These are phyloP conservation scores for Gryllus bimaculatus DNA, from an alignment of 1,140 invertebrate genomes.

Conservation along the genomic window DNA sequence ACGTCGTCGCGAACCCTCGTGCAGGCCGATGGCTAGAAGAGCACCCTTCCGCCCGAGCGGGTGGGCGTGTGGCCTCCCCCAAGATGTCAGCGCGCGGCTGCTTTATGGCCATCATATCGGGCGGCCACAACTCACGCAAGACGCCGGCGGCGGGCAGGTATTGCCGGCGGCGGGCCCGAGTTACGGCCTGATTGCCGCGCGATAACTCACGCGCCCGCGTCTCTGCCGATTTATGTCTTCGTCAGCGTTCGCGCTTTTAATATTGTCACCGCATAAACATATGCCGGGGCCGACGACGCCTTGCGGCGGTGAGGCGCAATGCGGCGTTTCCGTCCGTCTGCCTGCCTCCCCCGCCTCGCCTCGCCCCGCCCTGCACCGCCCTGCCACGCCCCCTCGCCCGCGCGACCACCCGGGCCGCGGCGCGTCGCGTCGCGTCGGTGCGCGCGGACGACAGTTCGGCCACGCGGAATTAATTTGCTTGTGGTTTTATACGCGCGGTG, in stretches of 20 bases:
- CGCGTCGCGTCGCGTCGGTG: no score
- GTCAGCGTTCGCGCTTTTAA: neutral
- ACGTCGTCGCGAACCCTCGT: no score
- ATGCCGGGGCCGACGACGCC: neutral
- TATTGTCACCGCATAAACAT: conserved; percentile 1
- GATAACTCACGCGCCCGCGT: neutral
- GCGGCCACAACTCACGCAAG: neutral
- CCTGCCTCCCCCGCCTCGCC: no score
- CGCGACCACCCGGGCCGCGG: no score
- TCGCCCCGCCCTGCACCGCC: no score
- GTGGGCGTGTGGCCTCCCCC: neutral
- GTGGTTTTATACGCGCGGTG: no score
- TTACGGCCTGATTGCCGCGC: neutral
- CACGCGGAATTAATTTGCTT: no score
- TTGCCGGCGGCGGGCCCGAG: neutral
- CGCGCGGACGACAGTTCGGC: no score
- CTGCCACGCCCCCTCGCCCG: no score
- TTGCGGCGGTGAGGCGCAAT: neutral
- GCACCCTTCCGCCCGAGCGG: no score
- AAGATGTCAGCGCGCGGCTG: neutral
- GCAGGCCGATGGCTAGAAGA: no score
- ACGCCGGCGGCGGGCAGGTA: neutral
- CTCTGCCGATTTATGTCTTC: neutral
- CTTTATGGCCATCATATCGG: neutral
- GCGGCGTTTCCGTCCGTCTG: neutral